A percentile compares a stretch with the other conserved stretches of the same genome.
phyloP scores from a whole-genome alignment of 2,113 vertebrate genomes.

The Pelecanoides urinatrix region DNA sequence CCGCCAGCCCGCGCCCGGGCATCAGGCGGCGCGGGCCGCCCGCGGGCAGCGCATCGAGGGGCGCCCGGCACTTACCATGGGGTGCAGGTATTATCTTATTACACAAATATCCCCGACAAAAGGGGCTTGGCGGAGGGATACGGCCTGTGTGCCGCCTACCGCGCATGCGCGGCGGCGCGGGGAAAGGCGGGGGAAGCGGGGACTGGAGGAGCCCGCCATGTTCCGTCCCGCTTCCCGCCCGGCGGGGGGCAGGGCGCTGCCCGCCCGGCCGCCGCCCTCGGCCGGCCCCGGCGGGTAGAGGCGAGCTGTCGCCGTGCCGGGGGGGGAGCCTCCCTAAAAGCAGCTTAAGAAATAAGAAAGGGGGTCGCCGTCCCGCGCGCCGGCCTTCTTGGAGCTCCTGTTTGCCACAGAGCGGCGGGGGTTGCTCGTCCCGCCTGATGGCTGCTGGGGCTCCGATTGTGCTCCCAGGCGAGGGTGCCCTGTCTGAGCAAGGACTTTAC shows the following conservation, averaged over 20 bases:
- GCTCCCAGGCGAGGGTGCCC: background rate
- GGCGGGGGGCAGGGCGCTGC: background rate
- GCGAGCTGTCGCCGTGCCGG: background rate
- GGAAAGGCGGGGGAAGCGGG: conserved; percentile 34
- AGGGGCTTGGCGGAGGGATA: conserved; percentile 66
- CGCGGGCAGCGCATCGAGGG: background rate
- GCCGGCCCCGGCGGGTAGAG: background rate
- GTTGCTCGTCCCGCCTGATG: background rate
- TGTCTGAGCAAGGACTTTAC: fast-evolving
- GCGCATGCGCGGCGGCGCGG: conserved; percentile 52
- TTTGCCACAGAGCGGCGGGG: background rate
- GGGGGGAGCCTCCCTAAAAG: too few relatives aligned
- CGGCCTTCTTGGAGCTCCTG: too few relatives aligned
- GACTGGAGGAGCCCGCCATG: conserved; percentile 47
- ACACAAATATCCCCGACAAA: background rate
- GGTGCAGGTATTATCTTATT: conserved; percentile 40
- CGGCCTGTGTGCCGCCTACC: background rate
- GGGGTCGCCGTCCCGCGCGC: fast-evolving
- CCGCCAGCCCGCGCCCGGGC: background rate
- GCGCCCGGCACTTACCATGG: conserved; percentile 9
- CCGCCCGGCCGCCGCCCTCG: background rate
- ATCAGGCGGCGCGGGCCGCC: background rate
- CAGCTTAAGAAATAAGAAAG: fast-evolving
- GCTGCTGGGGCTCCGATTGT: background rate
- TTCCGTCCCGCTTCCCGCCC: conserved; percentile 11